Evolutionary conservation across 2,113 vertebrate species (phyloP).

Genomic region (Pao palembangensis): DNA sequence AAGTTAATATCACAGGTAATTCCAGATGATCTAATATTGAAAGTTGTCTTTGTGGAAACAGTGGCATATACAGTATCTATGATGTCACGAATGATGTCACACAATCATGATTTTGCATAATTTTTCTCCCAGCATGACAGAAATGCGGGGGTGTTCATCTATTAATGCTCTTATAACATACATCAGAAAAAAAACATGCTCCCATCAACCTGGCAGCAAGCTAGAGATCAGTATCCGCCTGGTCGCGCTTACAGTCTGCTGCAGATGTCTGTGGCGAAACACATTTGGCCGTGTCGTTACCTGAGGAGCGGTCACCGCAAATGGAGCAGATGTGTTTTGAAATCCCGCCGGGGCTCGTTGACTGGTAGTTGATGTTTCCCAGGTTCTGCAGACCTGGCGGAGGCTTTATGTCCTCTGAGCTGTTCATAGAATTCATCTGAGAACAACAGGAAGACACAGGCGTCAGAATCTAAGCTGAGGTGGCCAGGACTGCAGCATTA

Average conservation of each 20-base stretch:
- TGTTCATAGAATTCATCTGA: constrained; percentile 87
- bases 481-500: constrained; percentile 11
- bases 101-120: not conserved
- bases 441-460: constrained; percentile 37
- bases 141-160: not conserved
- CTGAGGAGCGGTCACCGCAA: constrained; percentile 95
- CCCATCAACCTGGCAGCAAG: not conserved
- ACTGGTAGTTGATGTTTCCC: constrained; percentile 85
- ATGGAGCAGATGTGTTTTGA: constrained; percentile 96
- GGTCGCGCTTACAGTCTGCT: not conserved
- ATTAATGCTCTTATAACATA: not conserved
- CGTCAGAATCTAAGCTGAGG: constrained; percentile 21
- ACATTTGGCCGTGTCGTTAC: constrained; percentile 60
- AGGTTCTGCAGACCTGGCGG: constrained; percentile 81
- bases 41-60: too few relatives aligned
- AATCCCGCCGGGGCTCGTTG: constrained; percentile 85
- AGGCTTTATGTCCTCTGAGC: constrained; percentile 90
- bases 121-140: not conserved
- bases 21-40: too few relatives aligned
- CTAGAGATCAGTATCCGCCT: constrained; percentile 2
- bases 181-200: not conserved
- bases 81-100: not conserved
- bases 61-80: too few relatives aligned
- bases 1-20: too few relatives aligned
- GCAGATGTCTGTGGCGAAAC: not conserved